Conservation (phyloP, 53 echinoderm and acorn worm species). For the Paracentrotus lividus region DNA sequence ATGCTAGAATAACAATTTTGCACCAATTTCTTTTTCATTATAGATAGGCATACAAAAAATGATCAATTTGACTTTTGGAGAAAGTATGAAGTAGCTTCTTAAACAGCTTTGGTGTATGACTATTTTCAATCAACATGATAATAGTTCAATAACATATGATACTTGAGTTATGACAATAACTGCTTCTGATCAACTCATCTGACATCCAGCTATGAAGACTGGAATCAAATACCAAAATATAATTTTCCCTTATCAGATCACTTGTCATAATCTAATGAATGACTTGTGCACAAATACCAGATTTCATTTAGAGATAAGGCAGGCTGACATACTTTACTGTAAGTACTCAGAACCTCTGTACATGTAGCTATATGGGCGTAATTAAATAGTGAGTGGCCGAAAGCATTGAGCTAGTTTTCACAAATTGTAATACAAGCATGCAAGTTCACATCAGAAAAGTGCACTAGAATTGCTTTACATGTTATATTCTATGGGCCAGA, state of each 20-base stretch:
- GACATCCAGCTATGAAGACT: background rate
- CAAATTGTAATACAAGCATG: background rate
- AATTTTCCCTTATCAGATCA: conserved; percentile 52
- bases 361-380: background rate
- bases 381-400: background rate
- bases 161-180: background rate
- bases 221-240: conserved; percentile 5
- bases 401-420: background rate
- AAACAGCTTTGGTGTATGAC: too few relatives aligned
- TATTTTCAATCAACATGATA: too few relatives aligned
- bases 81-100: too few relatives aligned
- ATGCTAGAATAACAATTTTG: too few relatives aligned
- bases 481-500: too few relatives aligned
- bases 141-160: background rate
- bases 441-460: background rate
- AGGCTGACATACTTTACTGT: background rate
- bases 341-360: background rate
- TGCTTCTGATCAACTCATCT: background rate
- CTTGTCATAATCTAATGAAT: conserved; percentile 24
- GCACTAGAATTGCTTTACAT: too few relatives aligned
- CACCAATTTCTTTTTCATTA: too few relatives aligned
- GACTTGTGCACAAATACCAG: background rate
- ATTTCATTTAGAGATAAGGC: conserved; percentile 17
- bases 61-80: too few relatives aligned
- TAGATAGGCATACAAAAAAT: too few relatives aligned